These are phyloP conservation scores for Theodoxus fluviatilis DNA, from an alignment of 2,888 invertebrate species.

Conservation along the genomic window DNA sequence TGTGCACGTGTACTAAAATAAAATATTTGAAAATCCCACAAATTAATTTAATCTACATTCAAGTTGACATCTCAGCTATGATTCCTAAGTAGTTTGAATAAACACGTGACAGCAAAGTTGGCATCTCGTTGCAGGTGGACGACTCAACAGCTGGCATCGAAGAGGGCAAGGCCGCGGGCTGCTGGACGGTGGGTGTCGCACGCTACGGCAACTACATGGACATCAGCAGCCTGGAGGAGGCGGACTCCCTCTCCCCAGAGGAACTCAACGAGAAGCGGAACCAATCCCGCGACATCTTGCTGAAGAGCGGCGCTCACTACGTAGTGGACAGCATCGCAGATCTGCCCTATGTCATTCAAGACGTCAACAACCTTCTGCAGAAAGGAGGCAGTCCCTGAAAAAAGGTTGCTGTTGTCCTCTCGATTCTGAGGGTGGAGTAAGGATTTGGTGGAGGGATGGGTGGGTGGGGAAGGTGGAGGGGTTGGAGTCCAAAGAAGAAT, in stretches of 20 bases:
- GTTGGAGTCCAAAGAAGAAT: no score
- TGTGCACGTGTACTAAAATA: no score
- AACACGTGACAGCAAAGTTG: no score
- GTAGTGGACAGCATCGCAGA: conserved; percentile 64
- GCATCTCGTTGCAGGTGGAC: conserved; percentile 58
- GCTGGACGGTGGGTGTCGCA: conserved; percentile 66
- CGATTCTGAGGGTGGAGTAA: no score
- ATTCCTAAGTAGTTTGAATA: no score
- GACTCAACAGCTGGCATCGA: conserved; percentile 63
- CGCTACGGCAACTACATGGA: conserved; percentile 65
- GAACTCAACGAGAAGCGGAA: conserved; percentile 50
- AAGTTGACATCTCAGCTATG: no score
- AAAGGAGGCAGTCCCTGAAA: conserved; percentile 57
- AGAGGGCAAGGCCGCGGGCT: conserved; percentile 64
- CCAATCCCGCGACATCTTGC: conserved; percentile 52
- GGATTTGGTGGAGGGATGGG: no score
- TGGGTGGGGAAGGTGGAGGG: no score
- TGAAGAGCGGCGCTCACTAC: conserved; percentile 64
- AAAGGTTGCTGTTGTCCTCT: no score
- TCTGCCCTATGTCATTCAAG: conserved; percentile 60
- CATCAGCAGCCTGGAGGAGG: conserved; percentile 57
- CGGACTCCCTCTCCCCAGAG: conserved; percentile 42
- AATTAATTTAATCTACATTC: no score
- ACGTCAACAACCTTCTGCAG: conserved; percentile 60
- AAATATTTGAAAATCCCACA: no score